Evolutionary conservation across 2,113 vertebrate species (phyloP).

Genomic region (Poeciliopsis retropinna): DNA sequence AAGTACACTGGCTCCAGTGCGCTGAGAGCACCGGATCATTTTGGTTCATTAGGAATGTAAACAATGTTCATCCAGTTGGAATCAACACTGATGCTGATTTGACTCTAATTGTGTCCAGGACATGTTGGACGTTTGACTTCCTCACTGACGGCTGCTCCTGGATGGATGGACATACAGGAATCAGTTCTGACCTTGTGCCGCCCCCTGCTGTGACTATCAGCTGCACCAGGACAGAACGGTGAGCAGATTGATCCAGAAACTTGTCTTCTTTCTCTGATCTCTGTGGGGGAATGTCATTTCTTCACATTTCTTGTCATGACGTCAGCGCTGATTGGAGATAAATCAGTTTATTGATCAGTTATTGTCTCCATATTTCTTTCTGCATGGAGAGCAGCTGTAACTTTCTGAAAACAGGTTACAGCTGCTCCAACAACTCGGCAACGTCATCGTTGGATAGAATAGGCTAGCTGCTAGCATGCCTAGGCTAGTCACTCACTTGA

Average conservation of each 20-base stretch:
- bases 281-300: neutral
- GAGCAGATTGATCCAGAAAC: constrained; percentile 1
- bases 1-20: neutral
- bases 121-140: neutral
- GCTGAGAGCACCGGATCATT: neutral
- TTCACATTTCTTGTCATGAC: neutral
- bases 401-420: neutral
- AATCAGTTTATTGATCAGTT: neutral
- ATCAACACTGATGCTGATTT: neutral
- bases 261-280: neutral
- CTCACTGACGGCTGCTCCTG: neutral
- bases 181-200: neutral
- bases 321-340: neutral
- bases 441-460: too few relatives aligned
- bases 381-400: constrained; percentile 6
- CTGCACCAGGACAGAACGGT: neutral
- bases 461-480: too few relatives aligned
- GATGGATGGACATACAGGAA: neutral
- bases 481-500: too few relatives aligned
- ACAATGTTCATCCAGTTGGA: neutral
- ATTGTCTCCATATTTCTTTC: neutral
- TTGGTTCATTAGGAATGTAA: too few relatives aligned
- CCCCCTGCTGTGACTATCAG: constrained; percentile 1
- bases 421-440: too few relatives aligned
- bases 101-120: constrained; percentile 1